Conservation (phyloP, 1,140 invertebrate genomes). For the Anthonomus grandis region DNA sequence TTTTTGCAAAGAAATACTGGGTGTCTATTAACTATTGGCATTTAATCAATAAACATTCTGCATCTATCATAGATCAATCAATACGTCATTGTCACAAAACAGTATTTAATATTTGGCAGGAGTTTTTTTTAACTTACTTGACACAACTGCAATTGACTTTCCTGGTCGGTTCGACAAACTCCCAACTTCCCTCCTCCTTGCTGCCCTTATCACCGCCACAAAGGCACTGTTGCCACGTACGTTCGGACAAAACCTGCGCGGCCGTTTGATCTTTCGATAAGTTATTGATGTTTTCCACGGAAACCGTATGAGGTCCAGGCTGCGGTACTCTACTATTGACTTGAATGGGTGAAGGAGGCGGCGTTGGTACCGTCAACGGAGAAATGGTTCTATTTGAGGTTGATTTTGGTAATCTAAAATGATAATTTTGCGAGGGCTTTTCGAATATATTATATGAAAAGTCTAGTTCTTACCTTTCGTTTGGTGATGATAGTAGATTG, state of each 20-base stretch:
- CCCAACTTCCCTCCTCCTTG: constrained; percentile 63
- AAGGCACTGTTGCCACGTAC: constrained; percentile 73
- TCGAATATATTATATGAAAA: too few relatives aligned
- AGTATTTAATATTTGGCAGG: neutral
- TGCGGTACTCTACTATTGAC: constrained; percentile 52
- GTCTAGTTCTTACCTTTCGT: constrained; percentile 18
- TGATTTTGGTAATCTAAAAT: neutral
- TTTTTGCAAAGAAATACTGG: too few relatives aligned
- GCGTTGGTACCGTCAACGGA: constrained; percentile 33
- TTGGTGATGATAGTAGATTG: constrained; percentile 6
- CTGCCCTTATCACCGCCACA: constrained; percentile 50
- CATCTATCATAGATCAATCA: too few relatives aligned
- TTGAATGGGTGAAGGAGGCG: constrained; percentile 49
- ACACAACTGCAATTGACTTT: constrained; percentile 78
- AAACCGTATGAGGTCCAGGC: constrained; percentile 48
- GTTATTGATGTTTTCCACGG: constrained; percentile 53
- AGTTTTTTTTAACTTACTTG: constrained; percentile 56
- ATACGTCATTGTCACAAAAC: too few relatives aligned
- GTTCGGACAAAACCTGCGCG: constrained; percentile 65
- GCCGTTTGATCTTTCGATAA: constrained; percentile 55
- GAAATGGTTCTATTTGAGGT: constrained; percentile 7
- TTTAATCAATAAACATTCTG: too few relatives aligned
- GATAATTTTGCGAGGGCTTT: too few relatives aligned
- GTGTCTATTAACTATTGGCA: too few relatives aligned
- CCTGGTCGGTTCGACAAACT: constrained; percentile 81